Percentiles rank a stretch among this genome's conserved stretches.
These are phyloP conservation scores for Hippopotamyrus pictus DNA, from an alignment of 2,797 vertebrate genomes.

Conservation along the genomic window DNA sequence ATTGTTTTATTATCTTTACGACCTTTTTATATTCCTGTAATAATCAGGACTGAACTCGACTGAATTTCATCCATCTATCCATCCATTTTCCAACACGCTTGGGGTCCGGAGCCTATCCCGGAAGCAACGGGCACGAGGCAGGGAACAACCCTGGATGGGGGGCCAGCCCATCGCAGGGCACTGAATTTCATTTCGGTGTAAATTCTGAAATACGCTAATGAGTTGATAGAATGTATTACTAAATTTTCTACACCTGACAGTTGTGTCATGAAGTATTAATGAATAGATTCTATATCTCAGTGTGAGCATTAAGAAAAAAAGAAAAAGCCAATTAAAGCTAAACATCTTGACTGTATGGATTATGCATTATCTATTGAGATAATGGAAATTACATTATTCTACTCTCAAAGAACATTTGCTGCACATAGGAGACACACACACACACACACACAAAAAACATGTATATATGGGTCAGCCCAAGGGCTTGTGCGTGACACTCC, in stretches of 20 bases:
- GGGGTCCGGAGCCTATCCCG: too few relatives aligned
- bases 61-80: too few relatives aligned
- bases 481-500: background rate
- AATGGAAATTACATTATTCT: background rate
- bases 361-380: background rate
- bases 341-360: background rate
- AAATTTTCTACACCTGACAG: background rate
- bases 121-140: too few relatives aligned
- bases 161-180: too few relatives aligned
- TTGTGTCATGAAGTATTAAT: background rate
- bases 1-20: background rate
- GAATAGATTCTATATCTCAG: background rate
- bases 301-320: conserved; percentile 3
- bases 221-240: background rate
- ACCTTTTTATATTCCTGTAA: too few relatives aligned
- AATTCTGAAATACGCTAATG: background rate
- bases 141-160: too few relatives aligned
- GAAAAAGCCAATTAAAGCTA: background rate
- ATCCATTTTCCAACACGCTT: too few relatives aligned
- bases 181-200: background rate
- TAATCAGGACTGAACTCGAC: too few relatives aligned
- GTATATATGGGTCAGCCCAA: background rate
- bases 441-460: background rate
- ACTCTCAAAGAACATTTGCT: background rate
- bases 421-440: background rate